Evolutionary conservation across 2,113 vertebrate genomes (phyloP).

Genomic region (Eolophus roseicapilla): DNA sequence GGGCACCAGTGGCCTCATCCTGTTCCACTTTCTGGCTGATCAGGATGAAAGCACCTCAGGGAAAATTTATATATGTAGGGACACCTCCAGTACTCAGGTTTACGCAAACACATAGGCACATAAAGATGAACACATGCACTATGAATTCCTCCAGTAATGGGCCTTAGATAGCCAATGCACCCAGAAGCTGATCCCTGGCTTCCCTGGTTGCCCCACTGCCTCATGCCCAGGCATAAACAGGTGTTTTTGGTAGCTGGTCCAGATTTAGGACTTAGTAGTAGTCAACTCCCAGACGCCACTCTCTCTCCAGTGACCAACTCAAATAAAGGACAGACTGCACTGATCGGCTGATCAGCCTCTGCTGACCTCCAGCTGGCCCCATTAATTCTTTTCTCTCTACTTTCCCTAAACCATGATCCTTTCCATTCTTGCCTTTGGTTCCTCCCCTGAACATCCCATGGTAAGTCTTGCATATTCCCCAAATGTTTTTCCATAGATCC

Average conservation of each 20-base stretch:
- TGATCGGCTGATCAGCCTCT: background rate
- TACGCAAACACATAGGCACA: background rate
- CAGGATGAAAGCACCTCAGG: background rate
- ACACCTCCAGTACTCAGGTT: background rate
- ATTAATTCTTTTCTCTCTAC: background rate
- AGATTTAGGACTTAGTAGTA: background rate
- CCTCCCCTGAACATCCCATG: background rate
- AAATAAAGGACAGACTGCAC: background rate
- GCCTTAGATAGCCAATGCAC: background rate
- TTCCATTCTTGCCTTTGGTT: background rate
- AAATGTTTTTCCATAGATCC: background rate
- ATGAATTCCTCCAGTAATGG: background rate
- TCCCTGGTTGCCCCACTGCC: background rate
- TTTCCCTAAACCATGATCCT: background rate
- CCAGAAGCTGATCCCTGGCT: background rate
- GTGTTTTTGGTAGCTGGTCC: background rate
- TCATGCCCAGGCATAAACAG: background rate
- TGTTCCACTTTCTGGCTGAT: background rate
- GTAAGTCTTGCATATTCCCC: background rate
- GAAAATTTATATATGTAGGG: background rate
- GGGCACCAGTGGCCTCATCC: background rate
- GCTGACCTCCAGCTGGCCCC: background rate
- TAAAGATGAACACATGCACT: rapidly evolving
- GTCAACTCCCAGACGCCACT: too few relatives aligned
- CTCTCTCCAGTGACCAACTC: background rate